Conservation (phyloP, 2,797 vertebrate species). For the Anguilla anguilla region DNA sequence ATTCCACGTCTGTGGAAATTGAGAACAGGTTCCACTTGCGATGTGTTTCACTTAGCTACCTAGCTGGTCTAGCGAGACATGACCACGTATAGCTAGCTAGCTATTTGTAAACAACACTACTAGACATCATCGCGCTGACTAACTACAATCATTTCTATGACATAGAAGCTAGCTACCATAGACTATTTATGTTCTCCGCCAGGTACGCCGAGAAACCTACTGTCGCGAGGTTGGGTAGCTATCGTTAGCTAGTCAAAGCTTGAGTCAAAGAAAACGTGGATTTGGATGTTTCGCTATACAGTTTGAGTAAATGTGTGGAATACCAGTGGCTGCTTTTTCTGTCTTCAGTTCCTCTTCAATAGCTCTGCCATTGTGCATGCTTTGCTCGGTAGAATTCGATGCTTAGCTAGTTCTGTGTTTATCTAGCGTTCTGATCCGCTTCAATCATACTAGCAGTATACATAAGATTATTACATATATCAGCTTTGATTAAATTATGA, state of each 20-base stretch:
- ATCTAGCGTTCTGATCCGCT: neutral
- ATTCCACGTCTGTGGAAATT: neutral
- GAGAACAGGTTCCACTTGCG: neutral
- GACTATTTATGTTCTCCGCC: neutral
- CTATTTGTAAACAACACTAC: neutral
- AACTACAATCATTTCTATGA: neutral
- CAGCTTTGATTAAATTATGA: neutral
- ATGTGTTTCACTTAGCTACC: neutral
- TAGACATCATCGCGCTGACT: neutral
- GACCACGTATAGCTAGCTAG: neutral
- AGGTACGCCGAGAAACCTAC: neutral
- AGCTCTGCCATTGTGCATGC: neutral
- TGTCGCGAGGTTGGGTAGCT: neutral
- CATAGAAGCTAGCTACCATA: neutral
- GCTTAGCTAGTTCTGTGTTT: too few relatives aligned
- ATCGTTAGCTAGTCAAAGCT: too few relatives aligned
- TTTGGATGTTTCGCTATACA: neutral
- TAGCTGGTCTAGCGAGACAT: too few relatives aligned
- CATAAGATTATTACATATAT: neutral
- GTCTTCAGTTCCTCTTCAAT: neutral
- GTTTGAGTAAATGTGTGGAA: neutral
- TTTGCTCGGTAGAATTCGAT: neutral
- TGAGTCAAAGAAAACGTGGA: neutral
- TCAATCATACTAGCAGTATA: neutral
- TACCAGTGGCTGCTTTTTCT: neutral